A percentile compares a stretch with the other conserved stretches of the same genome.
phyloP scores from a whole-genome alignment of 2,888 invertebrate species.

The Rhagonycha lutea region DNA sequence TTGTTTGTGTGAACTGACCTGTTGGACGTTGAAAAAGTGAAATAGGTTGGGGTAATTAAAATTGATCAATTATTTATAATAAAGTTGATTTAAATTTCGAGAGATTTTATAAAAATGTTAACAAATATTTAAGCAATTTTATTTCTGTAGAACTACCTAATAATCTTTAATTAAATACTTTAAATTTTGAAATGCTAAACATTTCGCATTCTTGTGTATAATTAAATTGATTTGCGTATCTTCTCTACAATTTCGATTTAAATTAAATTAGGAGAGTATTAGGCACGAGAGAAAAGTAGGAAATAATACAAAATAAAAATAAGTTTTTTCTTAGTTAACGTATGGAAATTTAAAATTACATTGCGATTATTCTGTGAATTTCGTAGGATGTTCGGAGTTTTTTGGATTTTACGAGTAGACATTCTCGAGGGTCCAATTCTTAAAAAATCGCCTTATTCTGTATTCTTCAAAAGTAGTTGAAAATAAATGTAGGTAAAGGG shows the following conservation, averaged over 20 bases:
- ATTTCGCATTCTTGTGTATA: background rate
- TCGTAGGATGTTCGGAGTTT: conserved; percentile 9
- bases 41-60: background rate
- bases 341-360: conserved; percentile 18
- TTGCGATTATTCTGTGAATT: conserved; percentile 13
- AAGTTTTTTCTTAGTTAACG: background rate
- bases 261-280: background rate
- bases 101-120: background rate
- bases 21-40: background rate
- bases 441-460: conserved; percentile 12
- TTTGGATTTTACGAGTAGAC: conserved; percentile 13
- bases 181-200: background rate
- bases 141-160: background rate
- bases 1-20: background rate
- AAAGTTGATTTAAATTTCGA: background rate
- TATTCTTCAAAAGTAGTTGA: conserved; percentile 12
- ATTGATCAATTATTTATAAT: background rate
- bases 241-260: conserved; percentile 1
- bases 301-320: background rate
- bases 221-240: background rate
- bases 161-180: background rate
- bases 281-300: background rate
- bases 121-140: background rate
- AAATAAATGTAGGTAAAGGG: conserved; percentile 9
- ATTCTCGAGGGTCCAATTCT: conserved; percentile 10